Base-by-base conservation (phyloP, 2,888 invertebrate species). In the Drosophila formosana region DNA sequence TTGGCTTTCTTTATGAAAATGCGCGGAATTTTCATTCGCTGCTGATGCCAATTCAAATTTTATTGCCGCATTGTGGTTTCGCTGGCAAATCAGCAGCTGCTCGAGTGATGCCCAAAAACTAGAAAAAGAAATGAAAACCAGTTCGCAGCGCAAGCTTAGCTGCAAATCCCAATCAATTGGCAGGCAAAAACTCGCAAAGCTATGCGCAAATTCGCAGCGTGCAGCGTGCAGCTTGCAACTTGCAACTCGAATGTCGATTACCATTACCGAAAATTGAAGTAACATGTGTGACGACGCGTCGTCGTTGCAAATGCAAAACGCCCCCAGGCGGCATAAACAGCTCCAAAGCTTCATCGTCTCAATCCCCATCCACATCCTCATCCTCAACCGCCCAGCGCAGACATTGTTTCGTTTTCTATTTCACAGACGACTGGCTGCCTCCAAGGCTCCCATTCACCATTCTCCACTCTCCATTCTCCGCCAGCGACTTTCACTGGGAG, bases 361-460 rank as follows among this genome's bases (percentile, higher is more conserved):
- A 3, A n/a, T 39, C 2, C 26, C 28, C 6, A 18, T 18, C 18
- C 18, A 18, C 18, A 18, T 18, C 18, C 18, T 1, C 18, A 18
- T 18, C 13, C 32, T n/a, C 45, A 6, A 5, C 34, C 50, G 13
- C 43, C 9, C 43, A 25, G 56, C 41, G 43, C n/a, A 56, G 60
- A 67, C 65, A 82, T 82, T 88, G 80, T 88, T 87, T 82, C 88
- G 82, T 87, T 84, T 82, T 88, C 82, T 85, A 82, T 82, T 82
- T 88, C 88, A 88, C 85, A 85, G 82, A 70, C 85, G 82, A 82
- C 76, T 82, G 82, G 51, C 47, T 87, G 77, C 46, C 71, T 49
- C 51, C 57, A 18, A 18, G 18, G 18, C 18, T 18, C 18, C 18
- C 18, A 18, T 18, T 18, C 18, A 0, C 18, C 18, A 18, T 18